phyloP scores from a whole-genome alignment of 2,113 vertebrate species.

The Cyrtonyx montezumae region DNA sequence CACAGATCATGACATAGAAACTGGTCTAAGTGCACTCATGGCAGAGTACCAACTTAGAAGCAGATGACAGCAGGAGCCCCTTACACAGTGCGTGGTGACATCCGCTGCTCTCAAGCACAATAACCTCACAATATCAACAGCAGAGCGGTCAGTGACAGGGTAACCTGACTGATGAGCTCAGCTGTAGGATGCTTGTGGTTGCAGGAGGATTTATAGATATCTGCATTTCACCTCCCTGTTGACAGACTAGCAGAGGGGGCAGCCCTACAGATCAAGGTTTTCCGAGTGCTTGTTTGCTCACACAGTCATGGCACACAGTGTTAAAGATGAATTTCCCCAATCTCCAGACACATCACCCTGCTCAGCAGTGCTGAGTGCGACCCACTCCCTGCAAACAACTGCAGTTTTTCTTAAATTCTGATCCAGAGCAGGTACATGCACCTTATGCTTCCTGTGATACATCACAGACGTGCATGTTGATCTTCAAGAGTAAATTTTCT shows the following conservation, averaged over 20 bases:
- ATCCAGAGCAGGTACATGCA: fast-evolving
- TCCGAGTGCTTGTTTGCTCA: not conserved
- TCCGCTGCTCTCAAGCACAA: fast-evolving
- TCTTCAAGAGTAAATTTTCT: not conserved
- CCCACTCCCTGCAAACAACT: not conserved
- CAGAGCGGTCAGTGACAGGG: not conserved
- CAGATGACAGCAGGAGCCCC: not conserved
- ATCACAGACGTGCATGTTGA: not conserved
- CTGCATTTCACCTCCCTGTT: fast-evolving
- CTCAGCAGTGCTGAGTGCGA: fast-evolving
- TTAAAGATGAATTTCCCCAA: not conserved
- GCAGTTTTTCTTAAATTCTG: not conserved
- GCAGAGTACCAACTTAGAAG: not conserved
- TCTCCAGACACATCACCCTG: not conserved
- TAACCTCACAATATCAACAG: not conserved
- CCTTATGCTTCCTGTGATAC: not conserved
- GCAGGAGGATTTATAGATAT: not conserved
- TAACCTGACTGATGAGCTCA: not conserved
- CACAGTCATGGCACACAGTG: not conserved
- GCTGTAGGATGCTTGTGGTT: not conserved
- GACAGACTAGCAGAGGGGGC: not conserved
- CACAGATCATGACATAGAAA: not conserved
- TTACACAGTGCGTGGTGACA: fast-evolving
- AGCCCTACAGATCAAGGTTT: not conserved
- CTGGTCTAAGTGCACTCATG: fast-evolving